A percentile compares a stretch with the other conserved stretches of the same genome.
These are phyloP conservation scores for Chaenodraco wilsoni DNA, from an alignment of 2,797 vertebrate genomes.

Conservation along the genomic window DNA sequence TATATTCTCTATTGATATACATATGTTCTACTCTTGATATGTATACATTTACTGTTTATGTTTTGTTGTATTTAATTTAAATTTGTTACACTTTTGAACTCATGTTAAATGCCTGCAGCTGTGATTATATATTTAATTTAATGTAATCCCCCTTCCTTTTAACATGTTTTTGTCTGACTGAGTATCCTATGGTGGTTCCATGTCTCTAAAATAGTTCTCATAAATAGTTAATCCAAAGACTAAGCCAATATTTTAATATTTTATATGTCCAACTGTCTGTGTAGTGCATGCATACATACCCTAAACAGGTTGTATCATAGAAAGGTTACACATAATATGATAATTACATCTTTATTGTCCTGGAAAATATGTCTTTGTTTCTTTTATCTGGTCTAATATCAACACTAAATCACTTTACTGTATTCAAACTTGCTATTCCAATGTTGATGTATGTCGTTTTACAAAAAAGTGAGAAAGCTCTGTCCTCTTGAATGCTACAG, in stretches of 20 bases:
- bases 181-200: not conserved
- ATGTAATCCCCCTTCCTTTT: not conserved
- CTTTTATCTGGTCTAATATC: not conserved
- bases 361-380: not conserved
- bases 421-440: not conserved
- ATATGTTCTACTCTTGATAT: no score
- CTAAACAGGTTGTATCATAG: not conserved
- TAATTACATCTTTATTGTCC: not conserved
- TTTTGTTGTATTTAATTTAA: no score
- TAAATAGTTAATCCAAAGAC: not conserved
- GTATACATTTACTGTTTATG: no score
- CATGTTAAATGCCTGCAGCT: no score
- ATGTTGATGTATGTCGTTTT: not conserved
- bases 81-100: no score
- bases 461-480: conserved; percentile 3
- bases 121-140: no score
- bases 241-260: conserved; percentile 2
- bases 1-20: no score
- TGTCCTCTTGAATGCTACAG: not conserved
- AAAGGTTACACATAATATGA: not conserved
- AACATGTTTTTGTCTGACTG: not conserved
- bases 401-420: not conserved
- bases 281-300: not conserved
- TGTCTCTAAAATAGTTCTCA: not conserved
- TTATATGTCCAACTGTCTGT: not conserved